Base-by-base conservation (phyloP, 2,888 invertebrate genomes). In the Ochropleura leucogaster region DNA sequence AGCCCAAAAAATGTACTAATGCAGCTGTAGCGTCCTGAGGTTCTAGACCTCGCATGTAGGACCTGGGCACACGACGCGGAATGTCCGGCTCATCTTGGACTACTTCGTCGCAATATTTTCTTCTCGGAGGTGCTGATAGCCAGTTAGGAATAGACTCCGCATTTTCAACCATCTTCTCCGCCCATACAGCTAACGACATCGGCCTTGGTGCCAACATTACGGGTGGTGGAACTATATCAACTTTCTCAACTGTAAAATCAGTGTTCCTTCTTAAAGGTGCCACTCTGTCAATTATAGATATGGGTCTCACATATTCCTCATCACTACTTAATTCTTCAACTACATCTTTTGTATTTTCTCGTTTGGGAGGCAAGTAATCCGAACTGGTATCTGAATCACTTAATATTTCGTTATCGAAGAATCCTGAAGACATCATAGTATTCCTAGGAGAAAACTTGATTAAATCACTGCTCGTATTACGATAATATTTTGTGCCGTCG, bases 21-120 rank as follows among this genome's bases (percentile, higher is more conserved):
- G 97, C 97, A 16, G 98, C 98, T 0, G 97, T 96, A 2, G 97
- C 97, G 88, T 98, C 98, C 86, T 98, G 98, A 82, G 98, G 98
- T 82, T 98, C 97, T 12, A 98, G 95, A 10, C 98, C 98, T 85
- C 97, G 95, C 84, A 97, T 96, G 68, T 95, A 97, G 55, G 93
- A 95, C 66, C 96, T 95, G 42, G 96, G 97, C 57, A 95, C 91
- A 67, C 94, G 89, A 14, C 91, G 89, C 0, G 96, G 95, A 57
- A 95, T 89, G 78, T 96, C 95, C 0, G 96, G 94, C 78, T 96
- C 95, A 46, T 94, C 93, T 87, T 91, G 91, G 9, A 92, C 79
- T 42, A 94, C 86, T 86, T 94, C 93, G 67, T 92, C 89, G 72
- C 89, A 85, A 82, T 96, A 91, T 89, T 93, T 95, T 85, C 96